Evolutionary conservation across 2,888 invertebrate species (phyloP).

Genomic region (Cataglyphis albicans): DNA sequence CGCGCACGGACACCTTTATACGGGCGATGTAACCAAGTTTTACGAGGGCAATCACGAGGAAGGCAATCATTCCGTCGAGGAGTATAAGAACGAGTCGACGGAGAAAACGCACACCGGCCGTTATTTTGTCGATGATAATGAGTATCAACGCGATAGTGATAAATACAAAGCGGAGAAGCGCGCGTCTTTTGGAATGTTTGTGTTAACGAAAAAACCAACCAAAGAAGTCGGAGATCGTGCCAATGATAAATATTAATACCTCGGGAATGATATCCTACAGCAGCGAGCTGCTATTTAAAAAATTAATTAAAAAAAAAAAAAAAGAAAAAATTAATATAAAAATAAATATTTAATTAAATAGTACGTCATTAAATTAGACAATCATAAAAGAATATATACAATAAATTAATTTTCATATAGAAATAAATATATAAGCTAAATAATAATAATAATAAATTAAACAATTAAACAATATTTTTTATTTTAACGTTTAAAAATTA

Average conservation of each 20-base stretch:
- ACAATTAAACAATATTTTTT: neutral
- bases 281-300: neutral
- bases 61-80: slow-evolving; percentile 68
- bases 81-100: slow-evolving; percentile 53
- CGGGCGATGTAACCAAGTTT: slow-evolving; percentile 78
- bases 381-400: neutral
- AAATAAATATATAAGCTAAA: slow-evolving; percentile 1
- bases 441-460: slow-evolving; percentile 8
- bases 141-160: slow-evolving; percentile 56
- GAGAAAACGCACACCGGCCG: slow-evolving; percentile 65
- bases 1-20: slow-evolving; percentile 77
- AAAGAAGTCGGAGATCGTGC: neutral
- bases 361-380: neutral
- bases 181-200: neutral
- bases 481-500: neutral
- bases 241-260: slow-evolving; percentile 1
- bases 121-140: slow-evolving; percentile 68
- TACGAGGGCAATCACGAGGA: slow-evolving; percentile 80
- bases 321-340: neutral
- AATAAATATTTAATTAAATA: neutral
- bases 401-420: neutral
- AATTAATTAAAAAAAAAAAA: neutral
- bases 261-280: no score
- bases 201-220: no score
- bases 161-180: slow-evolving; percentile 41